Conservation (phyloP, 2,797 vertebrate species). For the Apogon hyalosoma region DNA sequence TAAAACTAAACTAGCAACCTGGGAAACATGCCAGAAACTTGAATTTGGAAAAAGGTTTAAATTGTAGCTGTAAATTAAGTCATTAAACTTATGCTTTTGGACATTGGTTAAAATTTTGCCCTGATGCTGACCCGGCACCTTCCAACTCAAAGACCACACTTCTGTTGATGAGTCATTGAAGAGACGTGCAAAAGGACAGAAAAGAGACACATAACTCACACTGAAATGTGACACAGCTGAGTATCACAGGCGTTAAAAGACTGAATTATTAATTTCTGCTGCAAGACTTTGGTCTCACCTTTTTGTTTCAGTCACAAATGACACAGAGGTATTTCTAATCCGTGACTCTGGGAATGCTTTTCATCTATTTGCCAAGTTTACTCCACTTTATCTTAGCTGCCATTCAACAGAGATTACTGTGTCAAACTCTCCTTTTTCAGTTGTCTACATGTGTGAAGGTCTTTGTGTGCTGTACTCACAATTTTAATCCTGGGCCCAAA, state of each 20-base stretch:
- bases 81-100: too few relatives aligned
- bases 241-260: slow-evolving; percentile 31
- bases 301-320: slow-evolving; percentile 6
- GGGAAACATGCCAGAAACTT: too few relatives aligned
- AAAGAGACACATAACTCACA: neutral
- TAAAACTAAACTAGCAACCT: too few relatives aligned
- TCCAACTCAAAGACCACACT: neutral
- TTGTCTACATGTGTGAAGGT: neutral
- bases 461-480: neutral
- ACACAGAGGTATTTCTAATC: slow-evolving; percentile 45
- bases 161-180: slow-evolving; percentile 10
- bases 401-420: slow-evolving; percentile 9
- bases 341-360: slow-evolving; percentile 37
- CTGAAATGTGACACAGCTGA: slow-evolving; percentile 33
- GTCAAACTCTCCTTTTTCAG: neutral
- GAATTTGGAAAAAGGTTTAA: too few relatives aligned
- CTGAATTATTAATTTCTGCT: slow-evolving; percentile 49
- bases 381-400: neutral
- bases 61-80: too few relatives aligned
- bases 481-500: neutral
- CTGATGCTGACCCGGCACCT: too few relatives aligned
- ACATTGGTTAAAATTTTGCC: too few relatives aligned
- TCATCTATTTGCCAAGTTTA: slow-evolving; percentile 15
- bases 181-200: neutral
- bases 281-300: slow-evolving; percentile 39